These are phyloP conservation scores for Smutsia temminckii DNA, from an alignment of 2,797 vertebrate species.

Conservation along the genomic window DNA sequence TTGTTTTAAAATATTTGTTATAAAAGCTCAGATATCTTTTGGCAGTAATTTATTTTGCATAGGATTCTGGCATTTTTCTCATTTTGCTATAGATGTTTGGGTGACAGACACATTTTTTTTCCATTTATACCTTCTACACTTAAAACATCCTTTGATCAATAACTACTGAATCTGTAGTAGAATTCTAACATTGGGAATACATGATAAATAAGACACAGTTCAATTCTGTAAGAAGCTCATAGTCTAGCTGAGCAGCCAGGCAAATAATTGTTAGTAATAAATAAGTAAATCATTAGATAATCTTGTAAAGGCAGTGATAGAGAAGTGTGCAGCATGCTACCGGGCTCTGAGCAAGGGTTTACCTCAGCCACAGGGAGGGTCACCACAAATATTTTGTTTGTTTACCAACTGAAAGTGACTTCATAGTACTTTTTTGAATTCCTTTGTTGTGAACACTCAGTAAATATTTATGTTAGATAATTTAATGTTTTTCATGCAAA, in stretches of 20 bases:
- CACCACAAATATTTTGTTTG: neutral
- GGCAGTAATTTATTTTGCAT: slow-evolving; percentile 7
- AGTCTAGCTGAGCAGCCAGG: neutral
- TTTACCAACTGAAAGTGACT: neutral
- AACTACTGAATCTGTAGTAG: neutral
- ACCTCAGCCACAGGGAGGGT: neutral
- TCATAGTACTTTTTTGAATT: slow-evolving; percentile 14
- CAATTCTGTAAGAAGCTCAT: neutral
- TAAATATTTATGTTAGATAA: neutral
- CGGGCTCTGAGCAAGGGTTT: neutral
- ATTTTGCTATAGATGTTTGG: neutral
- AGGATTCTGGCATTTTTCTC: neutral
- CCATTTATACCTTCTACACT: neutral
- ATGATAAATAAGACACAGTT: neutral
- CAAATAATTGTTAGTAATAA: neutral
- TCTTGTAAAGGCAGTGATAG: neutral
- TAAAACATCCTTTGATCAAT: neutral
- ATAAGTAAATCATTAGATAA: neutral
- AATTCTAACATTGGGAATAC: neutral
- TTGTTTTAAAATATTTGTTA: neutral
- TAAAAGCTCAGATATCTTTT: neutral
- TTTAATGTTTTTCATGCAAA: neutral
- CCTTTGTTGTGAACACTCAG: neutral
- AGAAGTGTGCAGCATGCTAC: neutral
- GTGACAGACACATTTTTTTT: neutral